Base-by-base conservation (phyloP, 1,140 invertebrate genomes). In the Drosophila ironensis region DNA sequence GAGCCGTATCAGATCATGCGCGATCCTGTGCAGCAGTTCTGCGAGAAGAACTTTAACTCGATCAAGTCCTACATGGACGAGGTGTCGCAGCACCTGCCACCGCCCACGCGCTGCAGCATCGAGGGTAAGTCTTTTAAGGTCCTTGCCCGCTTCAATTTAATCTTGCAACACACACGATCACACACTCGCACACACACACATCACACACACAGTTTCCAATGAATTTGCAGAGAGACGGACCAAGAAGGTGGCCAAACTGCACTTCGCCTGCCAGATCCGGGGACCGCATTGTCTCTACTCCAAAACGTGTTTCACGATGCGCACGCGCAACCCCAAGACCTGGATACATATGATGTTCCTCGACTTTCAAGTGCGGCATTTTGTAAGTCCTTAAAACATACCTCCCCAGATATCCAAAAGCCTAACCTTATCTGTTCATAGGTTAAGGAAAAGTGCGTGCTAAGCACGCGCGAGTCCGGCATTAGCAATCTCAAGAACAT, bases 281-380 rank as follows among this genome's bases (percentile, higher is more conserved):
- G 95, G 95, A 9, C 93, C 95, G 57, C 95, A 97, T 90, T 98
- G 97, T 90, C 92, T 98, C n/a, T 98, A 97, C 91, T 94, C 93
- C 45, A 94, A 94, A 77, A 94, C 94, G 37, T 94, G 95, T 84
- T 98, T 98, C 90, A 95, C 93, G 1, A 93, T 98, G 92, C 93
- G 96, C 80, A 98, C 97, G 33, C 93, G 95, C 67, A 94, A 96
- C 90, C 95, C 97, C 7, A 93, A 96, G 69, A 94, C 95, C 44
- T 98, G 97, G 97, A 96, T 98, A 61, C 97, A 98, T 92, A 92
- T 98, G 11, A 98, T 98, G 96, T 98, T 98, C 91, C 92, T 98
- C 28, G 95, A 96, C 57, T 92, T 98, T 71, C 95, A 96, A 92
- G 94, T 95, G 90, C 74, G 81, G 7, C 67, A 72, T 56, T 90